These are phyloP conservation scores for Dicrurus megarhynchus DNA, from an alignment of 2,113 vertebrate species.

Conservation along the genomic window DNA sequence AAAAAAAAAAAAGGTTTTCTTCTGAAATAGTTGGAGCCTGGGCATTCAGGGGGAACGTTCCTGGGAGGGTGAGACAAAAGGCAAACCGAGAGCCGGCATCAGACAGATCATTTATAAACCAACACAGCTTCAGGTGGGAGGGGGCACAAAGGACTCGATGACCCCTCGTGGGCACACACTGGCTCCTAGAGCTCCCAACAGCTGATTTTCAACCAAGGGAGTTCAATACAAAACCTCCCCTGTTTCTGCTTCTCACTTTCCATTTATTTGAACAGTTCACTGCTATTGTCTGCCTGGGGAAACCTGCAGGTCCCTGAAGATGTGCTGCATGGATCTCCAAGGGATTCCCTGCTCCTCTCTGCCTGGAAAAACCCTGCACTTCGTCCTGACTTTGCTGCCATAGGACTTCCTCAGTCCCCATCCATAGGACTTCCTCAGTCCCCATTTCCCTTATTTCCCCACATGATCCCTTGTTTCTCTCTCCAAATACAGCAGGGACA, in stretches of 20 bases:
- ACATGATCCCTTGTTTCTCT: rapidly evolving
- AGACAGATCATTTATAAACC: neutral
- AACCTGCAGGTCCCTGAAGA: neutral
- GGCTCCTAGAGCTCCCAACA: neutral
- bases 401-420: neutral
- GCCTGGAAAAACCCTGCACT: too few species aligned
- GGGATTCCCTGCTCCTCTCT: neutral
- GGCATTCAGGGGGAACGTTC: neutral
- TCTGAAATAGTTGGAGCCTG: neutral
- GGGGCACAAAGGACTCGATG: neutral
- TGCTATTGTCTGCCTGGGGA: neutral
- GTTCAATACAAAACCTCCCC: neutral
- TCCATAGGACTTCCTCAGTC: rapidly evolving
- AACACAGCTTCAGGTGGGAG: neutral
- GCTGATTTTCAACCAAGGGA: neutral
- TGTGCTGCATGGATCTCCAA: neutral
- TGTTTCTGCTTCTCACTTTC: neutral
- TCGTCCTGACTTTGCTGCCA: rapidly evolving
- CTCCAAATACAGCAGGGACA: neutral
- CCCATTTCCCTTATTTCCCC: neutral
- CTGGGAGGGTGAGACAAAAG: conserved; percentile 1
- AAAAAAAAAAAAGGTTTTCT: neutral
- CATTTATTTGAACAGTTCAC: neutral
- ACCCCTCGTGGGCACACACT: neutral
- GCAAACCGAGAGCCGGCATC: neutral